These are phyloP conservation scores for Neoseiulus cucumeris DNA, from an alignment of 1,140 invertebrate genomes.

Conservation along the genomic window DNA sequence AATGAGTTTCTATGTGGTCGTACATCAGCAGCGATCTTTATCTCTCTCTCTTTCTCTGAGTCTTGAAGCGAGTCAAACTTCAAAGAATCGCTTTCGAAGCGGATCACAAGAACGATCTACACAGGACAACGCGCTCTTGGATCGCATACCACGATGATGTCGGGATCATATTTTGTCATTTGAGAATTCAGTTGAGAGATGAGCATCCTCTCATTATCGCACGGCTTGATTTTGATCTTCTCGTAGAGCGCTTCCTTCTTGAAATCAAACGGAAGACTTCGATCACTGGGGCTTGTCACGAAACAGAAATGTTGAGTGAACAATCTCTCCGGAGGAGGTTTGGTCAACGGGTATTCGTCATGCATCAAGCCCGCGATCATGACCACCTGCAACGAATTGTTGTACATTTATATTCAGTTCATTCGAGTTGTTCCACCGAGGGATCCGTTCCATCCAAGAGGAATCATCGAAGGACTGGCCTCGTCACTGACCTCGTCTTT, in stretches of 20 bases:
- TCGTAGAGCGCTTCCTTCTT: slow-evolving; percentile 36
- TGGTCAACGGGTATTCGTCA: slow-evolving; percentile 3
- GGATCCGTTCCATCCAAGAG: too few species aligned
- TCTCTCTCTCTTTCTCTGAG: too few species aligned
- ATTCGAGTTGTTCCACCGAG: too few species aligned
- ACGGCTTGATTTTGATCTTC: slow-evolving; percentile 48
- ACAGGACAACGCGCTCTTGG: too few species aligned
- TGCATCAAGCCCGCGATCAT: slow-evolving; percentile 12
- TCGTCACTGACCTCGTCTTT: slow-evolving; percentile 11
- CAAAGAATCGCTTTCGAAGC: too few species aligned
- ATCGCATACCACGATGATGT: slow-evolving; percentile 49
- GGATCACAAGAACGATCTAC: too few species aligned
- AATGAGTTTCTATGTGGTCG: neutral
- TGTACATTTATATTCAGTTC: too few species aligned
- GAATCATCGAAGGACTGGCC: too few species aligned
- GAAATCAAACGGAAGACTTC: slow-evolving; percentile 56
- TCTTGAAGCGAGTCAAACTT: too few species aligned
- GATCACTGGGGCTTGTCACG: slow-evolving; percentile 51
- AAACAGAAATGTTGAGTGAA: slow-evolving; percentile 35
- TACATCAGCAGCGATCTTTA: neutral
- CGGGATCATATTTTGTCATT: slow-evolving; percentile 70
- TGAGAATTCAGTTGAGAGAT: slow-evolving; percentile 57
- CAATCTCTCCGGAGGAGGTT: neutral
- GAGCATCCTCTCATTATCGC: slow-evolving; percentile 56
- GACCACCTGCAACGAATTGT: neutral